A percentile compares a stretch with the other conserved stretches of the same genome.
Conservation (phyloP, 2,888 invertebrate species). For the Eurytoma adleriae region DNA sequence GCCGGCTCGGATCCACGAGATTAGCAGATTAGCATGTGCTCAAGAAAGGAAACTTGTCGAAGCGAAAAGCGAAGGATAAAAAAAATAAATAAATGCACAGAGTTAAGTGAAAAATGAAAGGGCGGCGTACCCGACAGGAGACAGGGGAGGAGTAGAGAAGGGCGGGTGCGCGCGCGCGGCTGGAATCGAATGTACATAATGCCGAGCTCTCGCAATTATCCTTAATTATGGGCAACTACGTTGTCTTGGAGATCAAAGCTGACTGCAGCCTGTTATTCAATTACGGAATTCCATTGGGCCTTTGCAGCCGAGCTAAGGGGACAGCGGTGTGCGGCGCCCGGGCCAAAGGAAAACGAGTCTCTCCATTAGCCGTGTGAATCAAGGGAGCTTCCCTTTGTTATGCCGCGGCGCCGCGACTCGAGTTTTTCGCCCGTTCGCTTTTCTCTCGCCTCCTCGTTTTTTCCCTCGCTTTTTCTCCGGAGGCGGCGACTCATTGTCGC, state of each 20-base stretch:
- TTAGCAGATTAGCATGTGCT: no score
- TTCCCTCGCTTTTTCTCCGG: neutral
- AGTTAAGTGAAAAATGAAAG: slow-evolving; percentile 29
- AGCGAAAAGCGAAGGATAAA: neutral
- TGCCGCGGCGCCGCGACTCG: neutral
- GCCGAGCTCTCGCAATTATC: slow-evolving; percentile 46
- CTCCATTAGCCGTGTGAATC: slow-evolving; percentile 35
- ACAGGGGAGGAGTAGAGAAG: neutral
- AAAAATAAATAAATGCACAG: neutral
- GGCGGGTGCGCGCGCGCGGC: slow-evolving; percentile 7
- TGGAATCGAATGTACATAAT: slow-evolving; percentile 56
- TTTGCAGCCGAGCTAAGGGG: slow-evolving; percentile 21
- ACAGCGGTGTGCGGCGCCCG: neutral
- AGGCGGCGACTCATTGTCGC: neutral
- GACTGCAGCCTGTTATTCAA: slow-evolving; percentile 44
- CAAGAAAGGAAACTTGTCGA: neutral
- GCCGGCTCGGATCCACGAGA: neutral
- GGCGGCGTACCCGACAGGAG: slow-evolving; percentile 1
- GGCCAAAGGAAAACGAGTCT: slow-evolving; percentile 23
- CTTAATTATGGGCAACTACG: slow-evolving; percentile 48
- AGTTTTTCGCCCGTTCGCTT: neutral
- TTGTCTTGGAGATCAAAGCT: slow-evolving; percentile 51
- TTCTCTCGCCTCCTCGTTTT: no score
- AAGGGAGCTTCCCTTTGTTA: neutral
- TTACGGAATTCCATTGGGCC: slow-evolving; percentile 50